Percentiles rank a stretch among this genome's conserved stretches.
These are phyloP conservation scores for Abramis brama DNA, from an alignment of 2,113 vertebrate species.

Conservation along the genomic window DNA sequence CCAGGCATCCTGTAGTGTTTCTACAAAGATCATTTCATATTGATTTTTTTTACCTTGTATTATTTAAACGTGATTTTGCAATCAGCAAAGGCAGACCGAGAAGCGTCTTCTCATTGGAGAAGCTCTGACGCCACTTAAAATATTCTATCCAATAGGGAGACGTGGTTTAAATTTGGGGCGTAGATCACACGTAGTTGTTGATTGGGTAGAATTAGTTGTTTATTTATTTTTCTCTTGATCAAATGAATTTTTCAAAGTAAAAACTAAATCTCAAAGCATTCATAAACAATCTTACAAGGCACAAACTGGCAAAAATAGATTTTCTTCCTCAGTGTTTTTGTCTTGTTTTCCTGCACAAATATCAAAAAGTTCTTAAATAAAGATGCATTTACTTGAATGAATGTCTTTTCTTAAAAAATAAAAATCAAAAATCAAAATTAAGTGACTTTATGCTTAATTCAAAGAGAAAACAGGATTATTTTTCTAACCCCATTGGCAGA, in stretches of 20 bases:
- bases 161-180: not conserved
- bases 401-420: not conserved
- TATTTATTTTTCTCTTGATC: conserved; percentile 9
- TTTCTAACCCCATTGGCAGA: too few relatives aligned
- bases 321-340: not conserved
- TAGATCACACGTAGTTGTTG: conserved; percentile 3
- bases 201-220: not conserved
- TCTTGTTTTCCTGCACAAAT: not conserved
- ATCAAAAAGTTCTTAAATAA: not conserved
- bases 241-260: not conserved
- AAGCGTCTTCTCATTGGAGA: conserved; percentile 3
- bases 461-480: too few relatives aligned
- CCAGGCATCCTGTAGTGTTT: conserved; percentile 27
- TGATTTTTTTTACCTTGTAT: conserved; percentile 23
- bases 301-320: not conserved
- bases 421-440: not conserved
- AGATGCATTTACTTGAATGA: not conserved
- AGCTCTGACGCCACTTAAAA: conserved; percentile 32
- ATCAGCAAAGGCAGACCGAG: conserved; percentile 10
- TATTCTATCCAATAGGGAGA: conserved; percentile 23
- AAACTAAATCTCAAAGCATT: not conserved
- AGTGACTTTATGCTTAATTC: not conserved
- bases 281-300: conserved; percentile 6
- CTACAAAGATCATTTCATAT: not conserved
- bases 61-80: conserved; percentile 44